Evolutionary conservation across 2,113 vertebrate genomes (phyloP).

Genomic region (Rhegmatorhina hoffmannsi): DNA sequence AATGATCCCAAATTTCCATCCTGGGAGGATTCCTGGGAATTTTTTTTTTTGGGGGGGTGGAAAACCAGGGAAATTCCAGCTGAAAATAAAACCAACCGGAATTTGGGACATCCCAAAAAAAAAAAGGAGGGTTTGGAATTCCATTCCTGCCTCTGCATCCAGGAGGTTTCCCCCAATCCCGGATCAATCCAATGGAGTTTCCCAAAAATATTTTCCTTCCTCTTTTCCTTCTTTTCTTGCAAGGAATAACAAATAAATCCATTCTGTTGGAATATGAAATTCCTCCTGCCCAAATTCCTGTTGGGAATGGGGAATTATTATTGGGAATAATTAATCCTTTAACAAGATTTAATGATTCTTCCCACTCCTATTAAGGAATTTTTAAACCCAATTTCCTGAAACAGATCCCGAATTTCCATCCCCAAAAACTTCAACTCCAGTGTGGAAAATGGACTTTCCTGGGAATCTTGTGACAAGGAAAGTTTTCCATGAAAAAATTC

Average conservation of each 20-base stretch:
- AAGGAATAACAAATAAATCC: neutral
- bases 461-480: neutral
- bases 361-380: neutral
- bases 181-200: accelerated
- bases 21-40: neutral
- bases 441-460: accelerated
- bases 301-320: neutral
- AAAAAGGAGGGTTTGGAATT: neutral
- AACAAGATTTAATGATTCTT: neutral
- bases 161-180: accelerated
- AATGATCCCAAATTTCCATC: neutral
- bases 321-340: neutral
- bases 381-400: neutral
- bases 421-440: neutral
- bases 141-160: neutral
- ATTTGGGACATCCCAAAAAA: neutral
- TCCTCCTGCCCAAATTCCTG: neutral
- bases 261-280: accelerated
- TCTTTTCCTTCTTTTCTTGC: neutral
- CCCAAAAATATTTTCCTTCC: neutral
- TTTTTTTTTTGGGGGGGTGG: neutral
- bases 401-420: neutral
- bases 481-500: accelerated
- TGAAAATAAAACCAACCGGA: accelerated
- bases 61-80: neutral